A percentile compares a stretch with the other conserved stretches of the same genome.
These are phyloP conservation scores for Hofmannophila pseudospretella DNA, from an alignment of 2,888 invertebrate species.

Conservation along the genomic window DNA sequence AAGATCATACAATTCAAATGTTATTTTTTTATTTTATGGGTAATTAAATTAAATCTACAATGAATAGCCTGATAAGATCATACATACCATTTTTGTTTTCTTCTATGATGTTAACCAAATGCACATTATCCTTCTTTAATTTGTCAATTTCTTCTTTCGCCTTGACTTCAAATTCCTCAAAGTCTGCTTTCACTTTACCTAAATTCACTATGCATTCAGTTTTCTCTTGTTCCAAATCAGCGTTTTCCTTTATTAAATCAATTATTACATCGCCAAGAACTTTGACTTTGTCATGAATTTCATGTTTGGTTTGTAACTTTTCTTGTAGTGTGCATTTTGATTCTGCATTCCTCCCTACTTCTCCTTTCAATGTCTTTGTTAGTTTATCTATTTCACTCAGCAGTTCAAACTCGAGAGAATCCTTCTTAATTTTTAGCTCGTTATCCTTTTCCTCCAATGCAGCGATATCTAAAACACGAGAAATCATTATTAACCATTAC, in stretches of 20 bases:
- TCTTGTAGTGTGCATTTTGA: slow-evolving; percentile 29
- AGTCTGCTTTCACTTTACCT: slow-evolving; percentile 13
- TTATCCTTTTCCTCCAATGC: slow-evolving; percentile 23
- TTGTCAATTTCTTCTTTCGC: slow-evolving; percentile 15
- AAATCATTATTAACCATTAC: no score
- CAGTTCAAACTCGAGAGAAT: slow-evolving; percentile 20
- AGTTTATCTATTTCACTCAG: slow-evolving; percentile 20
- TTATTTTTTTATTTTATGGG: no score
- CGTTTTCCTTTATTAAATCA: slow-evolving; percentile 34
- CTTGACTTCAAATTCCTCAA: slow-evolving; percentile 9
- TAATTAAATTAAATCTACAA: no score
- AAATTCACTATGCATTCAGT: slow-evolving; percentile 13
- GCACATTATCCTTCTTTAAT: slow-evolving; percentile 23
- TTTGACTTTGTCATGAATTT: slow-evolving; percentile 27
- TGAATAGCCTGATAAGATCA: no score
- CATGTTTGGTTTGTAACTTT: slow-evolving; percentile 29
- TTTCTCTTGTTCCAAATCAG: slow-evolving; percentile 18
- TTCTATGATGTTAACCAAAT: slow-evolving; percentile 24
- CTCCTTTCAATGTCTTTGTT: slow-evolving; percentile 19
- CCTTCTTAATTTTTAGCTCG: slow-evolving; percentile 22
- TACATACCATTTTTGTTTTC: slow-evolving; percentile 38
- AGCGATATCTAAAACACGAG: slow-evolving; percentile 6
- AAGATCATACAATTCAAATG: no score
- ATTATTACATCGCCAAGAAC: slow-evolving; percentile 23
- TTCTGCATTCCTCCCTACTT: slow-evolving; percentile 22